Evolutionary conservation across 2,113 vertebrate species (phyloP).

Genomic region (Melanocharis versteri): DNA sequence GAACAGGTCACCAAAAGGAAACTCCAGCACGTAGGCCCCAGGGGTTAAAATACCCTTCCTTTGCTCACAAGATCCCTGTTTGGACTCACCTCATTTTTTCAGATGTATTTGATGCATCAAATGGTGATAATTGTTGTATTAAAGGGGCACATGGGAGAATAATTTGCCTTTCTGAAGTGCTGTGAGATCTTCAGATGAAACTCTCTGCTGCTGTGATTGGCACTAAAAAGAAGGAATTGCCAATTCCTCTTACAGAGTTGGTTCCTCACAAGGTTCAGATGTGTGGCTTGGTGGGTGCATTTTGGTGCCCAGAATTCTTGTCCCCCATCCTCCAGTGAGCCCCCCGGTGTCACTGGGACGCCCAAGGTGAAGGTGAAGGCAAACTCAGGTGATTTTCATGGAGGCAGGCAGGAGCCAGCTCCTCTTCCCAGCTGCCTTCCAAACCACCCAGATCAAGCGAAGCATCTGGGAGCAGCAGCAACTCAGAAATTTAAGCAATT

Average conservation of each 20-base stretch:
- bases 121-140: constrained; percentile 47
- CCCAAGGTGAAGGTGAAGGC: neutral
- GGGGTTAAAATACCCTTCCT: neutral
- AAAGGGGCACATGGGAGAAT: neutral
- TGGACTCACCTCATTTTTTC: neutral
- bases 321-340: neutral
- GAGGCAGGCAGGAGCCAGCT: neutral
- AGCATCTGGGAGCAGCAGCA: neutral
- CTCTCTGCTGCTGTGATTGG: neutral
- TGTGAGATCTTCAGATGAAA: constrained; percentile 24
- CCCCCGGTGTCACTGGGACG: neutral
- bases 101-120: neutral
- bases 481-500: neutral
- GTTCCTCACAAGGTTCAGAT: neutral
- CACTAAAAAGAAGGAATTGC: constrained; percentile 34
- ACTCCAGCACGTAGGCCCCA: neutral
- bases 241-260: neutral
- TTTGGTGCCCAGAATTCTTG: neutral
- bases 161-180: constrained; percentile 40
- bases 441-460: neutral
- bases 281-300: fast-evolving
- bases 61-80: neutral
- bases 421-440: neutral
- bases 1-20: neutral
- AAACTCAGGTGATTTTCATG: neutral